Evolutionary conservation across 2,797 vertebrate genomes (phyloP).

Genomic region (Odontamblyopus lacepedii): DNA sequence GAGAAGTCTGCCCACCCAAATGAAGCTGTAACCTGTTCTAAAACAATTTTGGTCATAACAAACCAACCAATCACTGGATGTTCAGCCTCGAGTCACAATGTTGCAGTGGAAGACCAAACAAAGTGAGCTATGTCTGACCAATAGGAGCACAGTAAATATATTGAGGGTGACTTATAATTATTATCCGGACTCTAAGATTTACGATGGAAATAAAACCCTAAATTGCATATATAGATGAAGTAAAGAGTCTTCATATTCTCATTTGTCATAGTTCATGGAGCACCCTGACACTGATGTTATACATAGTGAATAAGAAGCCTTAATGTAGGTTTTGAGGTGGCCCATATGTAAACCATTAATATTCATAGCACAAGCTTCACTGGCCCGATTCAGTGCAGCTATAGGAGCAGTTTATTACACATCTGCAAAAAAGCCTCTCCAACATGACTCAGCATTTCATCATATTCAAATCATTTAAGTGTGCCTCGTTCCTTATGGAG

Average conservation of each 20-base stretch:
- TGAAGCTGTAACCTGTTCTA: neutral
- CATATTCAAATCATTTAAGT: slow-evolving; percentile 10
- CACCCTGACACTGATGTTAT: slow-evolving; percentile 16
- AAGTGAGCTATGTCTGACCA: neutral
- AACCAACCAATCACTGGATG: neutral
- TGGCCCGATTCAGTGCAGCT: neutral
- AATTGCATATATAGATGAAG: neutral
- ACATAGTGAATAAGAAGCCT: neutral
- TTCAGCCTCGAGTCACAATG: neutral
- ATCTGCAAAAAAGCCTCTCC: slow-evolving; percentile 7
- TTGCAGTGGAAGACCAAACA: neutral
- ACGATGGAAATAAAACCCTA: neutral
- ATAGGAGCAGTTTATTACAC: slow-evolving; percentile 1
- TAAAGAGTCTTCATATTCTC: neutral
- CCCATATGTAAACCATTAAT: slow-evolving; percentile 32
- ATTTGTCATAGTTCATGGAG: slow-evolving; percentile 1
- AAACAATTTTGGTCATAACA: neutral
- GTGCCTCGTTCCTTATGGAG: neutral
- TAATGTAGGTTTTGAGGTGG: slow-evolving; percentile 13
- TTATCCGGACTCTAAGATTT: neutral
- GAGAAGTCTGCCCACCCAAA: neutral
- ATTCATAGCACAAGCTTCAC: slow-evolving; percentile 24
- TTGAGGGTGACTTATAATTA: neutral
- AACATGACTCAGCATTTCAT: slow-evolving; percentile 20
- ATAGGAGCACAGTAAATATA: neutral